A percentile compares a stretch with the other conserved stretches of the same genome.
phyloP scores from a whole-genome alignment of 2,113 vertebrate species.

The Montifringilla adamsi region DNA sequence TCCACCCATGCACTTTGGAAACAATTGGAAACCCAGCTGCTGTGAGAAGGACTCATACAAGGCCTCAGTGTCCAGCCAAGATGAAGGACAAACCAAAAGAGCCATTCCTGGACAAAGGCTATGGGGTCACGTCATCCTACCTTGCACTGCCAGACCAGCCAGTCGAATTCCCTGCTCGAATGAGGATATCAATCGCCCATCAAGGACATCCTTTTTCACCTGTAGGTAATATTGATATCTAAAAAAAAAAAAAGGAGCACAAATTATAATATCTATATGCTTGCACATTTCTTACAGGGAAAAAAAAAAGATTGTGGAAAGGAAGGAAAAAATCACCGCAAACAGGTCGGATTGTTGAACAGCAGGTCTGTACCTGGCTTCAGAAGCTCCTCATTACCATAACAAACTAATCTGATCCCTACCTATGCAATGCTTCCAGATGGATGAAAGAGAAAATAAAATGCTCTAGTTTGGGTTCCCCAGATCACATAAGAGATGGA shows the following conservation, averaged over 20 bases:
- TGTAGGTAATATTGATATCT: constrained; percentile 99
- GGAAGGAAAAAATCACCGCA: not conserved
- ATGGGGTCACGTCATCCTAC: constrained; percentile 50
- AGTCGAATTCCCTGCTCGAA: constrained; percentile 90
- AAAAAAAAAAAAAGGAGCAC: not conserved
- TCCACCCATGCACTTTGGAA: not conserved
- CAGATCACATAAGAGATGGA: not conserved
- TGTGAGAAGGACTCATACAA: not conserved
- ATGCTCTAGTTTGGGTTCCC: not conserved
- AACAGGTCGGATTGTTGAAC: not conserved
- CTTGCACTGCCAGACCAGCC: constrained; percentile 93
- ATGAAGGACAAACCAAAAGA: not conserved
- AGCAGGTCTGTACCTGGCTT: not conserved
- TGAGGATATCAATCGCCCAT: constrained; percentile 83
- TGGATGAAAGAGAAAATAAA: not conserved
- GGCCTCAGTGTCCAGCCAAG: not conserved
- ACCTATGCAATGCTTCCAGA: not conserved
- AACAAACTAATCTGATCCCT: not conserved
- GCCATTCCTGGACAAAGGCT: not conserved
- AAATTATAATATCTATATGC: not conserved
- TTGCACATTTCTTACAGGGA: not conserved
- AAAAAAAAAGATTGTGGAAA: not conserved
- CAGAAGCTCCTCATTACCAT: not conserved
- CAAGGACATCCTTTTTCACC: constrained; percentile 93
- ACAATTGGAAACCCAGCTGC: not conserved